phyloP scores from a whole-genome alignment of 1,140 invertebrate species.

The Drosophila teissieri region DNA sequence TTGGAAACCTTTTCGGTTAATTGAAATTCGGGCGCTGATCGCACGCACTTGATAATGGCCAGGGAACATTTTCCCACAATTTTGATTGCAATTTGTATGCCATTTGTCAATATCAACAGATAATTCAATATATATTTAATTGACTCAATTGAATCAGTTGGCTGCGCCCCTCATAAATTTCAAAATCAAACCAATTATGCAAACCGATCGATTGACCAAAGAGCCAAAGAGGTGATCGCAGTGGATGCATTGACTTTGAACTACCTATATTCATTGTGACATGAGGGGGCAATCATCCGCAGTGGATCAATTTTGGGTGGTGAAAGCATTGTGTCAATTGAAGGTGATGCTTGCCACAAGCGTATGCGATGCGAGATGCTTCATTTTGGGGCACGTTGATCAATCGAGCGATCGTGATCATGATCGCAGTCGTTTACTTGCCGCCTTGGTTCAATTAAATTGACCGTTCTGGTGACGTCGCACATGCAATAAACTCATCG shows the following conservation, averaged over 20 bases:
- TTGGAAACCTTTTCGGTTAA: constrained; percentile 39
- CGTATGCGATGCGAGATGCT: constrained; percentile 7
- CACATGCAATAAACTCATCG: constrained; percentile 50
- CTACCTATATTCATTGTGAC: constrained; percentile 7
- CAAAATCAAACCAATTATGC: constrained; percentile 72
- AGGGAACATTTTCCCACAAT: constrained; percentile 57
- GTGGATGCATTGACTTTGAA: constrained; percentile 40
- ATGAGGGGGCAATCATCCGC: constrained; percentile 20
- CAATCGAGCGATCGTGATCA: constrained; percentile 45
- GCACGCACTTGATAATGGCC: constrained; percentile 51
- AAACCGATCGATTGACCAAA: constrained; percentile 7
- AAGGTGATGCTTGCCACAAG: constrained; percentile 63
- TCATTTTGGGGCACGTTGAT: constrained; percentile 50
- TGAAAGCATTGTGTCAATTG: constrained; percentile 34
- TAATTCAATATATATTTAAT: constrained; percentile 75
- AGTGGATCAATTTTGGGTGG: not conserved
- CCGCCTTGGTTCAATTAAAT: constrained; percentile 70
- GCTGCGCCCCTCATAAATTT: constrained; percentile 60
- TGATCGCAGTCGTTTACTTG: constrained; percentile 23
- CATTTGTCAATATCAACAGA: constrained; percentile 78
- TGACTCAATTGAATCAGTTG: constrained; percentile 73
- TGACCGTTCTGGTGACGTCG: constrained; percentile 66
- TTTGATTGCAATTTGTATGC: constrained; percentile 65
- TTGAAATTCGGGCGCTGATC: constrained; percentile 34
- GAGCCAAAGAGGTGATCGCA: constrained; percentile 1